Evolutionary conservation across 1,140 invertebrate species (phyloP).

Genomic region (Heliothis virescens): DNA sequence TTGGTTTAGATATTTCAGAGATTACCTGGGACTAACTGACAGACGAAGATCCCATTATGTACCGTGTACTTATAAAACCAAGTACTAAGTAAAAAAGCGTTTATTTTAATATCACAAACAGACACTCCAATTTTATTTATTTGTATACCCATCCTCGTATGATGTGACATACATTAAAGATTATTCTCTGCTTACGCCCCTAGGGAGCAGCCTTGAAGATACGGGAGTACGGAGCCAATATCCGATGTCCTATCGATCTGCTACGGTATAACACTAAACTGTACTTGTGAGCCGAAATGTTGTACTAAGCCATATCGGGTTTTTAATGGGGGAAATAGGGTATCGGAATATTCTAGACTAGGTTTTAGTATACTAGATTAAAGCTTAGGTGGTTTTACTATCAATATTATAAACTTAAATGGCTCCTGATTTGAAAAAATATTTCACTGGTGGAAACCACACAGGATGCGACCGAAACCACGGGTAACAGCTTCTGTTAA

Average conservation of each 20-base stretch:
- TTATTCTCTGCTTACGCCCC: constrained; percentile 3
- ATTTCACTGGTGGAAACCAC: no score
- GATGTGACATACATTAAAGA: constrained; percentile 31
- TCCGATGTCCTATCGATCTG: constrained; percentile 19
- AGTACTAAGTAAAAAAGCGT: no score
- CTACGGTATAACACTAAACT: constrained; percentile 16
- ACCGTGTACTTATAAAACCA: no score
- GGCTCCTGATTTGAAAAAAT: no score
- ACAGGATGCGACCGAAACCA: no score
- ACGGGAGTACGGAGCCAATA: background rate
- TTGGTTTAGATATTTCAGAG: no score
- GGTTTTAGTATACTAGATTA: background rate
- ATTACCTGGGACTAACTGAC: no score
- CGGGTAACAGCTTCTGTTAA: no score
- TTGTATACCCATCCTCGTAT: background rate
- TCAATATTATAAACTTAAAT: background rate
- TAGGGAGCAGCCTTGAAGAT: constrained; percentile 12
- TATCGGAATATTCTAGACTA: background rate
- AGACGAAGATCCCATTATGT: no score
- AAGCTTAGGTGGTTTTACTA: background rate
- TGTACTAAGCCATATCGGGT: constrained; percentile 7
- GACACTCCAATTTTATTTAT: background rate
- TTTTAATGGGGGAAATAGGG: constrained; percentile 6
- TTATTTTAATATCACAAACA: background rate
- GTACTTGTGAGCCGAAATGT: constrained; percentile 2